Evolutionary conservation across 1,140 invertebrate genomes (phyloP).

Genomic region (Mizuhopecten yessoensis): DNA sequence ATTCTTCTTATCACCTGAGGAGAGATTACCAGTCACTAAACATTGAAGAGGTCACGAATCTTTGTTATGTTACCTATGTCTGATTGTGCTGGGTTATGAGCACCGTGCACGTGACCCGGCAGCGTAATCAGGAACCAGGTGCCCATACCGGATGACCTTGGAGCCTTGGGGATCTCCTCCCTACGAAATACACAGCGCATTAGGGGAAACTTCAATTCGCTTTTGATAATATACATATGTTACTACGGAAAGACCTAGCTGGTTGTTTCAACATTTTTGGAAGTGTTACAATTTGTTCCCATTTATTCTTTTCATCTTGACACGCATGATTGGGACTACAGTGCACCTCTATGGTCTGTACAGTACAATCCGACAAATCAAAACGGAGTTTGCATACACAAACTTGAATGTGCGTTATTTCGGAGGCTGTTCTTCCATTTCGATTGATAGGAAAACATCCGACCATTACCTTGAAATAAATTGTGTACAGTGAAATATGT

Average conservation of each 20-base stretch:
- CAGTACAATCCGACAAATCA: no score
- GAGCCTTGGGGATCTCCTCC: neutral
- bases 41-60: neutral
- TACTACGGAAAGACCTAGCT: neutral
- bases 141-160: neutral
- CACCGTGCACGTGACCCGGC: neutral
- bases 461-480: no score
- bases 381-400: no score
- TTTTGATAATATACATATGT: constrained; percentile 17
- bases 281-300: constrained; percentile 5
- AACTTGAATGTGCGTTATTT: no score
- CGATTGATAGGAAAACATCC: no score
- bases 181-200: neutral
- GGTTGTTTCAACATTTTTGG: neutral
- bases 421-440: no score
- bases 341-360: neutral
- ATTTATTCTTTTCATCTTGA: neutral
- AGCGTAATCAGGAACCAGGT: neutral
- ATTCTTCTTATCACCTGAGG: neutral
- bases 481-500: no score
- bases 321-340: neutral
- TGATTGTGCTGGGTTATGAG: neutral
- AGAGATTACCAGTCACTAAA: neutral
- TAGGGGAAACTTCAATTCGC: neutral
- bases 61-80: neutral